Conservation (phyloP, 2,888 invertebrate genomes). For the Drosophila robusta region DNA sequence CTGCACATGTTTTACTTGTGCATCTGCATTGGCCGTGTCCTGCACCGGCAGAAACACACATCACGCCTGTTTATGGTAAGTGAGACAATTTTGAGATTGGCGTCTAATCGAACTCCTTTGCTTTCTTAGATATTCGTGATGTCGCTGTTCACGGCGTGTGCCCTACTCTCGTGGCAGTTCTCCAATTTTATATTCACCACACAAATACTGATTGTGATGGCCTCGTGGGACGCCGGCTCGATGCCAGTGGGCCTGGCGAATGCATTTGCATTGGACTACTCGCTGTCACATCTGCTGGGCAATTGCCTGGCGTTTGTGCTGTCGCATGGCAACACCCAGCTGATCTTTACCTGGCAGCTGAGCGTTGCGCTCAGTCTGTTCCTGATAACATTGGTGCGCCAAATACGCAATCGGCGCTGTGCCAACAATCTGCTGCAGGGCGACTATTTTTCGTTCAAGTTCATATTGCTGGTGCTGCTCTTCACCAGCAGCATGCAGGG, state of each 20-base stretch:
- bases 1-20: constrained; percentile 90
- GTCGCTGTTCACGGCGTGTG: constrained; percentile 81
- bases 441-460: constrained; percentile 75
- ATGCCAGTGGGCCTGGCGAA: constrained; percentile 85
- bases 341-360: constrained; percentile 83
- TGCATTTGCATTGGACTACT: constrained; percentile 82
- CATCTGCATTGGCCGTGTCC: constrained; percentile 85
- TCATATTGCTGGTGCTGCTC: constrained; percentile 75
- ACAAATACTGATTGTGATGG: constrained; percentile 90
- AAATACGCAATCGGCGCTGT: constrained; percentile 59
- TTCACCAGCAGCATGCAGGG: constrained; percentile 80
- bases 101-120: not conserved
- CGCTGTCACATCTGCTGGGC: constrained; percentile 82
- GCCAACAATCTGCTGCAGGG: constrained; percentile 46
- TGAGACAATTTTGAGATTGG: not conserved
- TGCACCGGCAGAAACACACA: constrained; percentile 67
- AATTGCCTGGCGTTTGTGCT: constrained; percentile 80
- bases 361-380: constrained; percentile 81
- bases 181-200: constrained; percentile 93
- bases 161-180: constrained; percentile 90
- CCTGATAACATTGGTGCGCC: constrained; percentile 71
- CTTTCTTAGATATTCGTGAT: constrained; percentile 79
- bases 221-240: constrained; percentile 88
- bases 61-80: constrained; percentile 68
- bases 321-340: constrained; percentile 82